Evolutionary conservation across 2,888 invertebrate species (phyloP), one percentile per base, ranked within the genome.

Genomic region (Torymus texanus): DNA sequence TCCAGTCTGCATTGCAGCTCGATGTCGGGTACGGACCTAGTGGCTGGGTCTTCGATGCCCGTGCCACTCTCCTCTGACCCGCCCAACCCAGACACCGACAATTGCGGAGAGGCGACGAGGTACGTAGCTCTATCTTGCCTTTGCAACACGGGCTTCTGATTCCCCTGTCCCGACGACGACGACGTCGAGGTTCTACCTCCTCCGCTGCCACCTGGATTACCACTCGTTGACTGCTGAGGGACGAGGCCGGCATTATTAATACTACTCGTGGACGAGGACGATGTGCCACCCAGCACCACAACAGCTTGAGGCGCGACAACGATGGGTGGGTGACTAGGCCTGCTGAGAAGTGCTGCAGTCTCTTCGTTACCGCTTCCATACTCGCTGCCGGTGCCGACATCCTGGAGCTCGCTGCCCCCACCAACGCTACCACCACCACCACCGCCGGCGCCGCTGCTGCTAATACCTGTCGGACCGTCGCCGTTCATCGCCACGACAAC

Each of bases 51-150:
- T 55, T 80, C 80, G 59, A 78, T 53, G 61, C 92, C 93, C 4
- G 95, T 93, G 81, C 92, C 92, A 85, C 94, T 94, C 90, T 96
- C 96, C 90, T 96, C 96, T 85, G 96, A 96, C 74, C 95, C 95
- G 56, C 95, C 94, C 84, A 93, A 92, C 3, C 92, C 93, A 78
- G 91, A 91, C 75, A 93, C 93, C 62, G 95, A 95, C 82, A 96
- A 92, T 87, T 94, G 93, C 55, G 92, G 92, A 84, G 94, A 94
- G 79, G 95, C 93, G 80, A 94, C 91, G 90, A 94, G 93, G 88
- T 94, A 93, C 72, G 96, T 96, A 67, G 96, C 96, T 85, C 96
- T 95, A 91, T 96, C 96, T 91, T 96, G 96, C 84, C 96, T 93
- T 92, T 95, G 96, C 83, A 96, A 92, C 82, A 96, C 95, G 84